Evolutionary conservation across 2,113 vertebrate genomes (phyloP), one percentile per base, ranked within the genome.

Genomic region (Tympanuchus pallidicinctus): DNA sequence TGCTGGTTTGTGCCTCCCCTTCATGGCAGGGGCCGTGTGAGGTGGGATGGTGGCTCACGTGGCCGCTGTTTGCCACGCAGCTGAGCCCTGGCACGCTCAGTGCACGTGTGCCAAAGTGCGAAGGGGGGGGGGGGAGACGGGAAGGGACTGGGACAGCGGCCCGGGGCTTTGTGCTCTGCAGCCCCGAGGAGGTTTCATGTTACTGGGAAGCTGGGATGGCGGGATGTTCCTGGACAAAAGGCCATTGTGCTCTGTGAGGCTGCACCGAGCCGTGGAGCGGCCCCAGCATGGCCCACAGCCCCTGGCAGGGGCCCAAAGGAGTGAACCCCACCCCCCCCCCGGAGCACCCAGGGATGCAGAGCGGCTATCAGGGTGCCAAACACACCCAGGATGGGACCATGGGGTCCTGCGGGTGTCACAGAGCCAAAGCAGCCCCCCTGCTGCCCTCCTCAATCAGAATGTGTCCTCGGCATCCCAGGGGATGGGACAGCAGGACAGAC

Each of bases 201-300:
- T 96, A 94, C 95, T 92, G 94, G 92, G 94, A 95, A 93, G 82
- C 87, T 48, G 84, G 84, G 91, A 75, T 89, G 94, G 84, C 8
- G 71, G 86, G 91, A 89, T 91, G 91, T 78, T 95, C 92, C 93
- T 72, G 69, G 73, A 96, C 95, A 96, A 95, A 96, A 94, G 96
- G 59, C 94, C 93, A 92, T 96, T 95, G 96, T 96, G 92, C 67
- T 7, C 66, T 7, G 8, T 71, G 36, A 36, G 61, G 25, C 60
- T 63, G 22, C 60, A 10, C 60, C 24, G 6, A 10, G 88, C 11
- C 2, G 69, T 65, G 90, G 78, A 75, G 15, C 92, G 0, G 78
- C 63, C 69, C 86, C 50, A 10, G 45, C 88, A 81, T 93, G 81
- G 88, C 93, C 83, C 80, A 15, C 38, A 36, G 78, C 69, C 70